Evolutionary conservation across 2,888 invertebrate genomes (phyloP).

Genomic region (Himalopsyche tibetana): DNA sequence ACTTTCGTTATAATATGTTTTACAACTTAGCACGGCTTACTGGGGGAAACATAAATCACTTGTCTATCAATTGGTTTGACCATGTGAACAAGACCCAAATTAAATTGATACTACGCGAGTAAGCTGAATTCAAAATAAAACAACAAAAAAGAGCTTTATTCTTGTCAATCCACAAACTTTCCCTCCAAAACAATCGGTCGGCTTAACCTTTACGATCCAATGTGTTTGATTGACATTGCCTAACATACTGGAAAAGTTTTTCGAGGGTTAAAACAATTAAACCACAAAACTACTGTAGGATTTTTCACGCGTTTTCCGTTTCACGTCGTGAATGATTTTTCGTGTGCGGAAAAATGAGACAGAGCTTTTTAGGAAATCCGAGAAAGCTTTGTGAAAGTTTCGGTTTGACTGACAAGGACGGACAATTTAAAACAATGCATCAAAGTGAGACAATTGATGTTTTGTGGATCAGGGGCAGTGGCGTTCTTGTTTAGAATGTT

Average conservation of each 20-base stretch:
- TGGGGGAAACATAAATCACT: slow-evolving; percentile 10
- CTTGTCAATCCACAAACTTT: slow-evolving; percentile 35
- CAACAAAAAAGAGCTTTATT: slow-evolving; percentile 11
- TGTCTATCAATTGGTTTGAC: slow-evolving; percentile 41
- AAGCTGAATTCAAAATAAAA: neutral
- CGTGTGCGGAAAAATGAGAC: neutral
- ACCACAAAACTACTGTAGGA: slow-evolving; percentile 45
- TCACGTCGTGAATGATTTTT: neutral
- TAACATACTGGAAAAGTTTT: slow-evolving; percentile 55
- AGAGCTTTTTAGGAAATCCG: neutral
- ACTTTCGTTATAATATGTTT: no score
- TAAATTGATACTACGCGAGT: neutral
- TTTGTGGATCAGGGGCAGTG: neutral
- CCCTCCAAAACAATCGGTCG: slow-evolving; percentile 23
- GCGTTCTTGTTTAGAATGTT: neutral
- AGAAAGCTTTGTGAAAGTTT: slow-evolving; percentile 2
- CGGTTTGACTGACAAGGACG: neutral
- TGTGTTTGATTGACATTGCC: slow-evolving; percentile 57
- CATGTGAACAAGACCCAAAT: neutral
- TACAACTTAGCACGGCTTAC: no score
- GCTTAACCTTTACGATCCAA: slow-evolving; percentile 34
- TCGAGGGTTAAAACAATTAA: slow-evolving; percentile 22
- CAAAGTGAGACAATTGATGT: slow-evolving; percentile 9
- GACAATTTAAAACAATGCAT: slow-evolving; percentile 22
- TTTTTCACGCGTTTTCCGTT: neutral